Evolutionary conservation across 2,888 invertebrate species (phyloP).

Genomic region (Bruchidius siliquastri): DNA sequence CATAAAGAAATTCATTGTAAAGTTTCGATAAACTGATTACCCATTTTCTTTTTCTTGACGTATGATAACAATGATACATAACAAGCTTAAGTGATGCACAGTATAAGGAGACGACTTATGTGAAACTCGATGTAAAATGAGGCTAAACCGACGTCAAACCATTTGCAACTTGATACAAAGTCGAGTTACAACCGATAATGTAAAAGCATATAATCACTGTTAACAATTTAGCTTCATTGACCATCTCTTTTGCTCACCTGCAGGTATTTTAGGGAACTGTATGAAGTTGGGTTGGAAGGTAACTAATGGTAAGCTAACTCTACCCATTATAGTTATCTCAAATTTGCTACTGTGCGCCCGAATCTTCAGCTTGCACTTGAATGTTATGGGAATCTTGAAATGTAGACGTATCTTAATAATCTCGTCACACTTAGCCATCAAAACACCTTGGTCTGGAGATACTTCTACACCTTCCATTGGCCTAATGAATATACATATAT

Average conservation of each 20-base stretch:
- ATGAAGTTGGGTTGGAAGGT: constrained; percentile 51
- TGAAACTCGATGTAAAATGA: no score
- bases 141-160: no score
- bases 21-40: no score
- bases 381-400: constrained; percentile 20
- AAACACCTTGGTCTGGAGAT: constrained; percentile 26
- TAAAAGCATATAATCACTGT: no score
- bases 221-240: no score
- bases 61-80: no score
- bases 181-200: no score
- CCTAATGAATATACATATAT: neutral
- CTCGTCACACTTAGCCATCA: constrained; percentile 27
- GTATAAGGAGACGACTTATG: no score
- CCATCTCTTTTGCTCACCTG: neutral
- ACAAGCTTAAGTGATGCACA: no score
- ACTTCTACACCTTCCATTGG: constrained; percentile 25
- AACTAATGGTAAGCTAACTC: constrained; percentile 52
- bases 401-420: constrained; percentile 27
- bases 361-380: constrained; percentile 19
- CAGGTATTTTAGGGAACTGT: constrained; percentile 48
- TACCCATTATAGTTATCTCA: constrained; percentile 48
- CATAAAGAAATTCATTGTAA: no score
- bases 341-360: constrained; percentile 37
- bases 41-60: no score
- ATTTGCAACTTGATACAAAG: no score